phyloP scores from a whole-genome alignment of 2,888 invertebrate species.

The Pterostichus madidus region DNA sequence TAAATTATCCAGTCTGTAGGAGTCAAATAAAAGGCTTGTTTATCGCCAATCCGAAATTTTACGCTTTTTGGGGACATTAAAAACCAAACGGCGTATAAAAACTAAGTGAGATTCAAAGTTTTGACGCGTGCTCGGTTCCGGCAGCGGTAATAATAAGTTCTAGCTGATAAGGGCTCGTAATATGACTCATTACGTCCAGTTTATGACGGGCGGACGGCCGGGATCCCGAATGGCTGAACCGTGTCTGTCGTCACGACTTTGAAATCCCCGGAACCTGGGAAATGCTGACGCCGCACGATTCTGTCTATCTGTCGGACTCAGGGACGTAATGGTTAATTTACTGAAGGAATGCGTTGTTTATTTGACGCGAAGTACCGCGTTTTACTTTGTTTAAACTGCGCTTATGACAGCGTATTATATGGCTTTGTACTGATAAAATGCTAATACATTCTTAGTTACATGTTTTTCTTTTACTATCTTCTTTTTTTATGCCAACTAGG shows the following conservation, averaged over 20 bases:
- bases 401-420: neutral
- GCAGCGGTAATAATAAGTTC: conserved; percentile 68
- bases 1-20: neutral
- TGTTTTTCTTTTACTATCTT: too few species aligned
- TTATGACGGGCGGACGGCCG: conserved; percentile 70
- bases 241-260: conserved; percentile 47
- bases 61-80: conserved; percentile 1
- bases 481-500: too few species aligned
- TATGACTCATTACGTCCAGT: conserved; percentile 73
- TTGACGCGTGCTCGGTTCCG: neutral
- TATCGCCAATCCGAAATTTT: conserved; percentile 30
- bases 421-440: too few species aligned
- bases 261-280: conserved; percentile 16
- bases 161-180: conserved; percentile 72
- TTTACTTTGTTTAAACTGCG: conserved; percentile 26
- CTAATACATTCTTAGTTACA: too few species aligned
- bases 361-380: conserved; percentile 12
- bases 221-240: conserved; percentile 45
- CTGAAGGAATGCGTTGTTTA: conserved; percentile 42
- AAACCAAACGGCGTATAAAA: conserved; percentile 10
- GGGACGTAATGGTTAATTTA: conserved; percentile 44
- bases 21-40: conserved; percentile 24
- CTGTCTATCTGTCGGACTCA: conserved; percentile 17
- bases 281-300: conserved; percentile 48
- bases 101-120: conserved; percentile 2